These are phyloP conservation scores for Chromobotia macracanthus DNA, from an alignment of 2,797 vertebrate genomes.

Conservation along the genomic window DNA sequence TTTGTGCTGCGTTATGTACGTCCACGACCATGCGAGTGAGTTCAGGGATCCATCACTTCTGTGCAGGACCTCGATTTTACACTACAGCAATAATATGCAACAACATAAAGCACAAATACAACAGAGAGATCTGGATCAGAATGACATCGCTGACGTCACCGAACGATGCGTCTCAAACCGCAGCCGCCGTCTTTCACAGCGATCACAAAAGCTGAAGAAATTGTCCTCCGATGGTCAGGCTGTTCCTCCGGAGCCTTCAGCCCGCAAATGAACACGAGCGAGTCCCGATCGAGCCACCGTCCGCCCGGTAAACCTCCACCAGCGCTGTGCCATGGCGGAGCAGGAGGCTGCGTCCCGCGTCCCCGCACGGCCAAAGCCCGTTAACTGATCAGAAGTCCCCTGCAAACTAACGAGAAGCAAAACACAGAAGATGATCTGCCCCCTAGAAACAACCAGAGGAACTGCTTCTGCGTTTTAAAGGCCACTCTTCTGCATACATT, in stretches of 20 bases:
- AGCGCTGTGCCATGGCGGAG: conserved; percentile 33
- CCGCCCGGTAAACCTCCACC: conserved; percentile 22
- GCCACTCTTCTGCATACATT: too few relatives aligned
- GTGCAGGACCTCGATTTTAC: neutral
- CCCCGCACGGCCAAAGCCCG: conserved; percentile 47
- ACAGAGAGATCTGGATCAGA: too few relatives aligned
- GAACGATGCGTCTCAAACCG: too few relatives aligned
- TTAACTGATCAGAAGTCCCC: conserved; percentile 45
- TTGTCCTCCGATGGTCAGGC: conserved; percentile 31
- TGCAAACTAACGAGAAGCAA: conserved; percentile 50
- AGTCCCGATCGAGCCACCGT: neutral
- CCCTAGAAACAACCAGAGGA: conserved; percentile 64
- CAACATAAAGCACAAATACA: too few relatives aligned
- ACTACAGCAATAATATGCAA: too few relatives aligned
- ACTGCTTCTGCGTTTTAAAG: conserved; percentile 56
- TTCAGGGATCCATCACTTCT: neutral
- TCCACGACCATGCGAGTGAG: too few relatives aligned
- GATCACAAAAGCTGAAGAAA: conserved; percentile 36
- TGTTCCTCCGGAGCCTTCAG: conserved; percentile 39
- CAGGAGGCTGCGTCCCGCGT: conserved; percentile 45
- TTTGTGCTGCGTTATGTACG: neutral
- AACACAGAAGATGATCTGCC: conserved; percentile 60
- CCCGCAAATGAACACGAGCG: neutral
- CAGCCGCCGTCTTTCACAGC: conserved; percentile 38
- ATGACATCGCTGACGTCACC: too few relatives aligned